Percentiles rank a stretch among this genome's conserved stretches.
Conservation (phyloP, 2,888 invertebrate species). For the Diachrysia chrysitis region DNA sequence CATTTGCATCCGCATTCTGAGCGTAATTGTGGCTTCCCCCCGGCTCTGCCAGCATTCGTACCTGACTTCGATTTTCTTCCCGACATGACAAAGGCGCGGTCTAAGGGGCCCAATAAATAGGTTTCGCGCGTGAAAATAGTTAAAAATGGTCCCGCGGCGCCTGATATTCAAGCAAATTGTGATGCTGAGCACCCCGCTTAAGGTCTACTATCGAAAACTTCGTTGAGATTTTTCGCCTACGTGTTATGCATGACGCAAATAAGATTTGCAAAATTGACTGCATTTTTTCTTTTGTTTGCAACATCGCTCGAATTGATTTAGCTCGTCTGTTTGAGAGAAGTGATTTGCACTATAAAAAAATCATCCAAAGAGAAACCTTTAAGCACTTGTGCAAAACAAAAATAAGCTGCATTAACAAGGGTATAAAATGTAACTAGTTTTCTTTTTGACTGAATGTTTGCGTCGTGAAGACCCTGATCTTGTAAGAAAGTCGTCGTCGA, state of each 20-base stretch:
- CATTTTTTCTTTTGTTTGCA: slow-evolving; percentile 63
- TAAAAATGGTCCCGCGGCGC: slow-evolving; percentile 74
- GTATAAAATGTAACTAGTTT: background rate
- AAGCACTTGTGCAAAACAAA: background rate
- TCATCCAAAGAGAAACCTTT: background rate
- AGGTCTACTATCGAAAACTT: slow-evolving; percentile 65
- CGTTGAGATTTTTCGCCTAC: slow-evolving; percentile 48
- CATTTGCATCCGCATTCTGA: slow-evolving; percentile 87
- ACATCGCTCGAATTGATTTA: slow-evolving; percentile 29
- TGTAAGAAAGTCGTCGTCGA: slow-evolving; percentile 33
- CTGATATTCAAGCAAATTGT: slow-evolving; percentile 69
- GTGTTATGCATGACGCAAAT: slow-evolving; percentile 69
- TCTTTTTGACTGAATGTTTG: slow-evolving; percentile 6
- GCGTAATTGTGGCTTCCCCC: slow-evolving; percentile 85
- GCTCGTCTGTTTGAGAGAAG: slow-evolving; percentile 14
- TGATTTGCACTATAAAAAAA: slow-evolving; percentile 7
- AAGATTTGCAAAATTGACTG: slow-evolving; percentile 70
- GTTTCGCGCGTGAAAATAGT: slow-evolving; percentile 82
- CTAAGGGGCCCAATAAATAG: slow-evolving; percentile 86
- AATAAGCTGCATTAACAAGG: slow-evolving; percentile 1
- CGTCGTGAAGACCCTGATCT: slow-evolving; percentile 27
- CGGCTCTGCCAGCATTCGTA: slow-evolving; percentile 69
- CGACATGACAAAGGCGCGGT: slow-evolving; percentile 88
- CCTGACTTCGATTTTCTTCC: slow-evolving; percentile 86
- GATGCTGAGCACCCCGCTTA: slow-evolving; percentile 62